Evolutionary conservation across 2,797 vertebrate genomes (phyloP).

Genomic region (Cyprinodon diabolis): DNA sequence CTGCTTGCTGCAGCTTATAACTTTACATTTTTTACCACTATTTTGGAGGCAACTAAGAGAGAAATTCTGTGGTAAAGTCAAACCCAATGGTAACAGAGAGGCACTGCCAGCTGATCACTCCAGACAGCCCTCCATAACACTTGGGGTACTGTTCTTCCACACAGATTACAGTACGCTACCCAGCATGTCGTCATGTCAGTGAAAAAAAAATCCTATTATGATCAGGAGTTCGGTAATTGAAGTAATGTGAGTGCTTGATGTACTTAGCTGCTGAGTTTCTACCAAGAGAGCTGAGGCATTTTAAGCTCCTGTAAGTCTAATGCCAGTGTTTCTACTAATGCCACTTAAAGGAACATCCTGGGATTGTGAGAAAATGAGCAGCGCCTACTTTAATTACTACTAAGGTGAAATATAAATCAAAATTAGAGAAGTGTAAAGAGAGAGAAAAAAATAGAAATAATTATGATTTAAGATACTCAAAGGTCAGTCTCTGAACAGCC

Average conservation of each 20-base stretch:
- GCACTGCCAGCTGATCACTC: conserved; percentile 9
- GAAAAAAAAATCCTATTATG: conserved; percentile 62
- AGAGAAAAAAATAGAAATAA: neutral
- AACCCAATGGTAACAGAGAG: conserved; percentile 29
- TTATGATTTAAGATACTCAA: neutral
- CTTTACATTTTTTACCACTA: neutral
- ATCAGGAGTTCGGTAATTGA: conserved; percentile 63
- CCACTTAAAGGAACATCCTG: conserved; percentile 14
- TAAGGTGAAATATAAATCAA: conserved; percentile 11
- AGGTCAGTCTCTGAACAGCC: neutral
- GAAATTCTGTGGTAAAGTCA: conserved; percentile 3
- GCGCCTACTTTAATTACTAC: neutral
- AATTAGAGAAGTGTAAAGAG: neutral
- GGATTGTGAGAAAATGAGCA: neutral
- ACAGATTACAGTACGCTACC: conserved; percentile 40
- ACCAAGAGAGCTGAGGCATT: conserved; percentile 9
- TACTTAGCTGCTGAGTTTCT: conserved; percentile 20
- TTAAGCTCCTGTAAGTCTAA: conserved; percentile 43
- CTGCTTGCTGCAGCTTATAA: neutral
- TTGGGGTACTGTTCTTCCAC: conserved; percentile 52
- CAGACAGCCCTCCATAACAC: conserved; percentile 39
- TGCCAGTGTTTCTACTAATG: conserved; percentile 5
- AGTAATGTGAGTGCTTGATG: conserved; percentile 59
- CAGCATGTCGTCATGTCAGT: conserved; percentile 31
- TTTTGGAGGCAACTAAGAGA: conserved; percentile 7